A percentile compares a stretch with the other conserved stretches of the same genome.
Conservation (phyloP, 2,888 invertebrate genomes). For the Lamproptera curius region DNA sequence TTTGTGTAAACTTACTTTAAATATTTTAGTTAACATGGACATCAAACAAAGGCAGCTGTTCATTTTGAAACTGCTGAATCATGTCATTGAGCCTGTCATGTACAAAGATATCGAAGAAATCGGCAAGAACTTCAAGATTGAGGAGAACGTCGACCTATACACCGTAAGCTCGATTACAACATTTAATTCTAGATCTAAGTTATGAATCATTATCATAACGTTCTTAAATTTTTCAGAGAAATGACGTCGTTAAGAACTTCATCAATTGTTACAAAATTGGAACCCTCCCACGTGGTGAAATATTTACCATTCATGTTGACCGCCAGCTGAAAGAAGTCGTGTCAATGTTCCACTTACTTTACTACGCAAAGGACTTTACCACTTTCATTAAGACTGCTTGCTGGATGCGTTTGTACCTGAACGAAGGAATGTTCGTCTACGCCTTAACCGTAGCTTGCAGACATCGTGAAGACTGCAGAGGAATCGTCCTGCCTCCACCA, state of each 20-base stretch:
- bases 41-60: constrained; percentile 65
- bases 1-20: background rate
- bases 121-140: constrained; percentile 60
- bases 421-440: constrained; percentile 79
- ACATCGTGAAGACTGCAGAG: constrained; percentile 70
- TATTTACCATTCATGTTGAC: constrained; percentile 70
- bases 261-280: constrained; percentile 72
- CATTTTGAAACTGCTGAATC: constrained; percentile 72
- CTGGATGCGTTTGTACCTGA: constrained; percentile 72
- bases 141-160: constrained; percentile 54
- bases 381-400: constrained; percentile 71
- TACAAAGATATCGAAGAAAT: constrained; percentile 65
- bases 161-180: constrained; percentile 39
- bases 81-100: constrained; percentile 65
- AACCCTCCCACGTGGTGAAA: constrained; percentile 74
- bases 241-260: constrained; percentile 78
- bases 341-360: constrained; percentile 72
- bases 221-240: constrained; percentile 55
- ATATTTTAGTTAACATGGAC: constrained; percentile 48
- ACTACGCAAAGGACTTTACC: constrained; percentile 72
- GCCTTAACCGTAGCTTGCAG: constrained; percentile 72
- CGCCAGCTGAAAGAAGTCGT: constrained; percentile 72
- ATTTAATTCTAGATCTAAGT: constrained; percentile 6
- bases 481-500: constrained; percentile 73
- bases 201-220: background rate